phyloP scores from a whole-genome alignment of 2,797 vertebrate genomes.

The Falco novaeseelandiae region DNA sequence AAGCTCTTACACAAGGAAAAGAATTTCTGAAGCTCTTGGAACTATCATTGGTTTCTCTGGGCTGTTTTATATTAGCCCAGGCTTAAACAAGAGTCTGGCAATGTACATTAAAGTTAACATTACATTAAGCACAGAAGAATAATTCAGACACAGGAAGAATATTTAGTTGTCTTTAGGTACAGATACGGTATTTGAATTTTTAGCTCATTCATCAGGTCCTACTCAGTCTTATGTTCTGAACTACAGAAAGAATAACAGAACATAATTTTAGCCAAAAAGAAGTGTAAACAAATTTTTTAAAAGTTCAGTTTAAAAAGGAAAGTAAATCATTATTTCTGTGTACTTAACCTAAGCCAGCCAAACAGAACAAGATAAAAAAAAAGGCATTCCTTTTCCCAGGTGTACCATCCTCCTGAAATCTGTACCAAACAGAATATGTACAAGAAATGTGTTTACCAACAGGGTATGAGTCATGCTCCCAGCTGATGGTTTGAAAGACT shows the following conservation, averaged over 20 bases:
- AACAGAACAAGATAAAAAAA: not conserved
- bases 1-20: not conserved
- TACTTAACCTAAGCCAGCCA: not conserved
- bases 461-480: conserved; percentile 30
- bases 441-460: not conserved
- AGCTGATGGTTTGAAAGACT: not conserved
- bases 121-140: not conserved
- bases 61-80: not conserved
- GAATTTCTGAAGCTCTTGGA: conserved; percentile 34
- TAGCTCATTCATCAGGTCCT: not conserved
- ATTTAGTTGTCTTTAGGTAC: not conserved
- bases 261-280: not conserved
- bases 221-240: not conserved
- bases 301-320: not conserved
- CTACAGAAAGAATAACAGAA: not conserved
- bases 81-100: not conserved
- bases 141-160: not conserved
- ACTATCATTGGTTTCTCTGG: not conserved
- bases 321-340: not conserved
- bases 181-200: not conserved
- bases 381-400: not conserved
- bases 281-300: not conserved
- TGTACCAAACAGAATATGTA: not conserved
- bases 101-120: not conserved
- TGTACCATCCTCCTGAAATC: not conserved